Percentiles rank a stretch among this genome's conserved stretches.
Conservation (phyloP, 2,888 invertebrate genomes). For the Netelia melanura region DNA sequence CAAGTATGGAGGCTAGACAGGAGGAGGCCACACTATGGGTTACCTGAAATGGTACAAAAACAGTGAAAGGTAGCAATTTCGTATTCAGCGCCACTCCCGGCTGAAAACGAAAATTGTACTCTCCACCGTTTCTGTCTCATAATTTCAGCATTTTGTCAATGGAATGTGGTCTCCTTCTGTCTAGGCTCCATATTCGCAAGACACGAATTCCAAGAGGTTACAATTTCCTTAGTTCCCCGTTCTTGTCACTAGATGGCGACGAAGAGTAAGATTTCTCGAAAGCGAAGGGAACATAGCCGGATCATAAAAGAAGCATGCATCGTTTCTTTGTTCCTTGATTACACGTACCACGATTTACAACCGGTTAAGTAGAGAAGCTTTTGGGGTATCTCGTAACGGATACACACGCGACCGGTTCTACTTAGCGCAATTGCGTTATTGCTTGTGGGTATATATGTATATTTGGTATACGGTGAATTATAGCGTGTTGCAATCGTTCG, state of each 20-base stretch:
- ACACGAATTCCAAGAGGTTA: too few species aligned
- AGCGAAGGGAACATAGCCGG: background rate
- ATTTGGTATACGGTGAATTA: conserved; percentile 22
- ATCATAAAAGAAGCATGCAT: conserved; percentile 54
- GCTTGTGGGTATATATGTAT: background rate
- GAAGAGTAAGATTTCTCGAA: conserved; percentile 52
- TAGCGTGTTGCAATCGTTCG: conserved; percentile 33
- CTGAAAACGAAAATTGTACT: too few species aligned
- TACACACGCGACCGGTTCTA: conserved; percentile 47
- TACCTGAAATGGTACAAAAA: too few species aligned
- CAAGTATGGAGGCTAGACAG: too few species aligned
- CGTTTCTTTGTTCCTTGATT: background rate
- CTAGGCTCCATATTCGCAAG: too few species aligned
- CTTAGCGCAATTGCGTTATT: conserved; percentile 68
- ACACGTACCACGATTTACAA: conserved; percentile 57
- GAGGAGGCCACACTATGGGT: too few species aligned
- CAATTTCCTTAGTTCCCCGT: conserved; percentile 54
- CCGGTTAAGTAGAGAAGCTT: conserved; percentile 47
- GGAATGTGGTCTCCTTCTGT: too few species aligned
- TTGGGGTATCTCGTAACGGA: conserved; percentile 16
- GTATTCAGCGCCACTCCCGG: too few species aligned
- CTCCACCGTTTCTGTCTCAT: too few species aligned
- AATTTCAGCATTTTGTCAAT: too few species aligned
- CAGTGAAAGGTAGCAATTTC: too few species aligned
- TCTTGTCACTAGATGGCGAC: conserved; percentile 14